A percentile compares a stretch with the other conserved stretches of the same genome.
Evolutionary conservation across 2,888 invertebrate genomes (phyloP).

Genomic region (Leptarthrus brevirostris): DNA sequence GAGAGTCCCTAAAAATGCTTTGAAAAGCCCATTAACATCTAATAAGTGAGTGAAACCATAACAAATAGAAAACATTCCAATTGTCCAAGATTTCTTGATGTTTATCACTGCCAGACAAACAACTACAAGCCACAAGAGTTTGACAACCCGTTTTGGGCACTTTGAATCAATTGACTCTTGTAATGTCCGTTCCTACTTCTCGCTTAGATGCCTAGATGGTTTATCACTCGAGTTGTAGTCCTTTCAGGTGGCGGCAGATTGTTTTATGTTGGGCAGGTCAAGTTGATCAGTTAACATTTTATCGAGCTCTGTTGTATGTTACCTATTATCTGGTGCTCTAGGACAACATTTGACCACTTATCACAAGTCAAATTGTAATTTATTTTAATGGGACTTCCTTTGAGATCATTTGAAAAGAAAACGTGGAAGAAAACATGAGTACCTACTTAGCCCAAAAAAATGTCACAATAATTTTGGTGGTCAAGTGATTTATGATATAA

Average conservation of each 20-base stretch:
- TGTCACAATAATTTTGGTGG: constrained; percentile 34
- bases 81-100: constrained; percentile 34
- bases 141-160: constrained; percentile 15
- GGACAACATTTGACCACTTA: constrained; percentile 18
- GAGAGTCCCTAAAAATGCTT: not conserved
- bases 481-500: constrained; percentile 31
- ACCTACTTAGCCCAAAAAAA: not conserved
- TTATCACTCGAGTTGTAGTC: constrained; percentile 1
- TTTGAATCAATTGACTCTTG: constrained; percentile 31
- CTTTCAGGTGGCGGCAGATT: constrained; percentile 16
- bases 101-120: not conserved
- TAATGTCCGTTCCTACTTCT: not conserved
- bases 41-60: constrained; percentile 25
- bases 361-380: constrained; percentile 19
- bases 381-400: constrained; percentile 44
- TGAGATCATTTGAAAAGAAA: not conserved
- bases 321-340: constrained; percentile 4
- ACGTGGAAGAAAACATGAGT: constrained; percentile 23
- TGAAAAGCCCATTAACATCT: constrained; percentile 13
- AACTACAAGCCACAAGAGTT: not conserved
- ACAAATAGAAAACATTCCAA: constrained; percentile 30
- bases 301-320: constrained; percentile 1
- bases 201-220: constrained; percentile 4
- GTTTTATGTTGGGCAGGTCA: constrained; percentile 17
- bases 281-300: not conserved